Evolutionary conservation across 2,797 vertebrate species (phyloP), one percentile per base, ranked within the genome.

Genomic region (Melanogrammus aeglefinus): DNA sequence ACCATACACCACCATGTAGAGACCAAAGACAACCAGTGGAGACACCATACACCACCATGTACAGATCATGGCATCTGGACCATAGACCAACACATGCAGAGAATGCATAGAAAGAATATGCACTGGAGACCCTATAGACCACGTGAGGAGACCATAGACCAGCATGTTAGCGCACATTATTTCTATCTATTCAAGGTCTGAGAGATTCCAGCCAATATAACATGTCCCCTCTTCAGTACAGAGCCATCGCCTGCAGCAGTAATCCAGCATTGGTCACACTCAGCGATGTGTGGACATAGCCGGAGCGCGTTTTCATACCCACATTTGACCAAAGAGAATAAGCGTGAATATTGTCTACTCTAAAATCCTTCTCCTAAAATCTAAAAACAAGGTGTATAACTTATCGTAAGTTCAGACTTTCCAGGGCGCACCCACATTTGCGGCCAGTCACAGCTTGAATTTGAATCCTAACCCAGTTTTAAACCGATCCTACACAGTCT

Each of bases 401-500:
- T 87, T 86, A 88, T 87, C 89, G 86, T 79, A 87, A 86, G 75
- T 80, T 73, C 87, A 86, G 87, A 84, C 84, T 78, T 77, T 82
- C 85, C 87, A 82, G 81, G 81, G 85, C 70, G 44, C 66, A 88
- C 86, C 83, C 87, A 91, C 89, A 90, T 91, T 89, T 87, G 89
- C 35, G 79, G 88, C 89, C 89, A 88, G 91, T 90, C 91, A 92
- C 91, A 91, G 88, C 78, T 87, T 88, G 90, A 90, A 91, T 92
- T 89, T 90, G 87, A 87, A 89, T 85, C 89, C 82, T 90, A 92
- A 92, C 90, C 89, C 88, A 89, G 88, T 93, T 94, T 93, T 87
- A 91, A 92, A 91, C 88, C 91, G 90, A 90, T 91, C 88, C 91
- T 90, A 89, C 91, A 93, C 90, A 92, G 92, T 91, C 90, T 89